Evolutionary conservation across 2,113 vertebrate genomes (phyloP).

Genomic region (Stegostoma tigrinum): DNA sequence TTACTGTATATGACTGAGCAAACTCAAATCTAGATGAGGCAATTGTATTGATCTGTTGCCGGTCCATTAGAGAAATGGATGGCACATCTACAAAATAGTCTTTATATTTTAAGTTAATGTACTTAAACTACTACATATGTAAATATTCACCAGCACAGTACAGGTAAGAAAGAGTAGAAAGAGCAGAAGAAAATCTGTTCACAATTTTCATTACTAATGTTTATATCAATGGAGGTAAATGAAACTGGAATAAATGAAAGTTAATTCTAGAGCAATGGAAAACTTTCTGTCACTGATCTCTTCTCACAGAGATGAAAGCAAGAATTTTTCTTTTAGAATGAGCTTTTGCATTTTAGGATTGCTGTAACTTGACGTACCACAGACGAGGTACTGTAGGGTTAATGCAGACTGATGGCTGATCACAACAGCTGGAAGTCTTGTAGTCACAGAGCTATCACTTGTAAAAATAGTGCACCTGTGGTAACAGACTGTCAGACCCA

Average conservation of each 20-base stretch:
- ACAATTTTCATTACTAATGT: background rate
- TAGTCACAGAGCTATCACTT: conserved; percentile 33
- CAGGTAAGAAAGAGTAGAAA: background rate
- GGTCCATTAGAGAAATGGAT: background rate
- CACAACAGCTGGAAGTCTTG: conserved; percentile 33
- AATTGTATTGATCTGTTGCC: background rate
- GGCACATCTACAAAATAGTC: background rate
- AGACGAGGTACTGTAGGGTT: conserved; percentile 41
- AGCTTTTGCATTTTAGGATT: background rate
- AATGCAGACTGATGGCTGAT: background rate
- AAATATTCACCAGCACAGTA: background rate
- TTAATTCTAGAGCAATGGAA: background rate
- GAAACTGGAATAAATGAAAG: background rate
- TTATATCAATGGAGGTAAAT: background rate
- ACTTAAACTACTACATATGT: background rate
- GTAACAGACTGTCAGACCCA: conserved; percentile 37
- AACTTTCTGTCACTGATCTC: background rate
- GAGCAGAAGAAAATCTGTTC: background rate
- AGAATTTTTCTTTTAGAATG: background rate
- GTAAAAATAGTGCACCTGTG: conserved; percentile 35
- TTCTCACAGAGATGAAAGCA: background rate
- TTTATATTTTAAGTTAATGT: background rate
- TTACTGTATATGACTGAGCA: background rate
- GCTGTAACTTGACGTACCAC: conserved; percentile 1
- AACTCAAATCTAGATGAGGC: background rate